Evolutionary conservation across 2,113 vertebrate species (phyloP).

Genomic region (Cricetomys ansorgei): DNA sequence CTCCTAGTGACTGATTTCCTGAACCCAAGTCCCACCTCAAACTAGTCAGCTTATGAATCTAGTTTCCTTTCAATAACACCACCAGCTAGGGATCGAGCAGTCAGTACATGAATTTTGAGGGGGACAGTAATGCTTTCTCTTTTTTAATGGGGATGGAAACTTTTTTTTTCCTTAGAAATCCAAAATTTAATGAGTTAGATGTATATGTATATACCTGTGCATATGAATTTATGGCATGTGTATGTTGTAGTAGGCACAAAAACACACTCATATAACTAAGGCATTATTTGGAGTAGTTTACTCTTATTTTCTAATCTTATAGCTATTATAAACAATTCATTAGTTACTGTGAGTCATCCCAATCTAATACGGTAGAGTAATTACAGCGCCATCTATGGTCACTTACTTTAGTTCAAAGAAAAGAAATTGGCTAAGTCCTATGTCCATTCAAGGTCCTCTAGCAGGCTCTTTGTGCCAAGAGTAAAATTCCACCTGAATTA

Average conservation of each 20-base stretch:
- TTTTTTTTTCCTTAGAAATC: neutral
- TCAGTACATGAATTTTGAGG: neutral
- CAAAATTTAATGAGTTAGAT: neutral
- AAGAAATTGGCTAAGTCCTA: neutral
- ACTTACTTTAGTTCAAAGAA: constrained; percentile 4
- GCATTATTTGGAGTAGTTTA: neutral
- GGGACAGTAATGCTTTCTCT: neutral
- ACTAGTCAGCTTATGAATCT: neutral
- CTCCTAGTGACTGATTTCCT: neutral
- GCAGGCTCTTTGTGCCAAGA: neutral
- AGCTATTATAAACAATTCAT: neutral
- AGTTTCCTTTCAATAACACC: too few species aligned
- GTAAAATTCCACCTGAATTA: neutral
- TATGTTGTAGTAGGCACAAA: neutral
- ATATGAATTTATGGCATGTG: neutral
- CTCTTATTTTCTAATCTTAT: neutral
- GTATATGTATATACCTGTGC: neutral
- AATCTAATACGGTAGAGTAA: constrained; percentile 22
- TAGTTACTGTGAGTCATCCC: neutral
- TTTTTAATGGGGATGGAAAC: neutral
- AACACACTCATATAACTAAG: neutral
- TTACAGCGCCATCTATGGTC: neutral
- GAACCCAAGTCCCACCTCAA: neutral
- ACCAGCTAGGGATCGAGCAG: too few species aligned
- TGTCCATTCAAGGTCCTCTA: neutral